phyloP scores from a whole-genome alignment of 2,113 vertebrate genomes.

The Oryzias woworae region DNA sequence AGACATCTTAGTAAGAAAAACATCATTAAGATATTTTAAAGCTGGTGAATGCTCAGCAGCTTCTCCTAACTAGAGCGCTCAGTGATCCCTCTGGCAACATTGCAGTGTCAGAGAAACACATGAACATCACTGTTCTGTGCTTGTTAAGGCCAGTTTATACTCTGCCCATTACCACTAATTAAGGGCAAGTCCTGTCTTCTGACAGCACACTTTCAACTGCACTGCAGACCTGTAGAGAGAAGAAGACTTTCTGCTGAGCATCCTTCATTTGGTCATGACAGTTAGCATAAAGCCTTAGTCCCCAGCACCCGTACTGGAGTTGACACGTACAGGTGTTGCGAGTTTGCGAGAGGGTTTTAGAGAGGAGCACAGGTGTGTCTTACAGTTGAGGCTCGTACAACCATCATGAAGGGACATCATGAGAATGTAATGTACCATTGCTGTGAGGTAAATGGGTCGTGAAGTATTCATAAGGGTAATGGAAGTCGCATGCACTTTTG shows the following conservation, averaged over 20 bases:
- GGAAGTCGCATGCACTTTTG: too few relatives aligned
- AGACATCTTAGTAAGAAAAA: conserved; percentile 24
- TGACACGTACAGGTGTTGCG: too few relatives aligned
- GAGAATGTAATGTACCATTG: too few relatives aligned
- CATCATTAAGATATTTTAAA: conserved; percentile 23
- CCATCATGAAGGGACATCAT: too few relatives aligned
- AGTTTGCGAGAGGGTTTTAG: too few relatives aligned
- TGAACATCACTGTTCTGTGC: neutral
- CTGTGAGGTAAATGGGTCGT: too few relatives aligned
- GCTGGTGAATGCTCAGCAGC: neutral
- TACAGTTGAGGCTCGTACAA: too few relatives aligned
- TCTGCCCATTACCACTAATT: conserved; percentile 22
- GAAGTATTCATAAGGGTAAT: too few relatives aligned
- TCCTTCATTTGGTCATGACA: neutral
- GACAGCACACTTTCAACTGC: neutral
- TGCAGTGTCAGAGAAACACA: neutral
- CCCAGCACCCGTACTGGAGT: too few relatives aligned
- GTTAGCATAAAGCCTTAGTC: too few relatives aligned
- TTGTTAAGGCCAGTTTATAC: conserved; percentile 2
- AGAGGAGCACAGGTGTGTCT: too few relatives aligned
- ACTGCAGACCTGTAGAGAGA: too few relatives aligned
- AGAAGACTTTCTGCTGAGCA: conserved; percentile 8
- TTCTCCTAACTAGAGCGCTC: conserved; percentile 6
- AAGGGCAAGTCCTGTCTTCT: neutral
- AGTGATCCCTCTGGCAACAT: neutral